phyloP scores from a whole-genome alignment of 2,113 vertebrate genomes.

The Heteronetta atricapilla region DNA sequence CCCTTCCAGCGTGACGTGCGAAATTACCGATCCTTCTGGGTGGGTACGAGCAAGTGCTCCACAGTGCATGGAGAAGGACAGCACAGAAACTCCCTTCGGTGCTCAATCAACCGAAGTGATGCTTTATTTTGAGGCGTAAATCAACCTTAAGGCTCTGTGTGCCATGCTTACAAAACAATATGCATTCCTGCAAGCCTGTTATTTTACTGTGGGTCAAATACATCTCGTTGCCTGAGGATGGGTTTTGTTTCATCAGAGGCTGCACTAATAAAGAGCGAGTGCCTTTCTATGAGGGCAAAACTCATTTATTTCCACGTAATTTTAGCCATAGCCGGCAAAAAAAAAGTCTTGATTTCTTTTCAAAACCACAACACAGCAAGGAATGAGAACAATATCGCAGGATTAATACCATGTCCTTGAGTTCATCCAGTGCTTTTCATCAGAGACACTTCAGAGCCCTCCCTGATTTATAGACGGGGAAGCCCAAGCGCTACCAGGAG shows the following conservation, averaged over 20 bases:
- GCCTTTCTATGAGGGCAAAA: neutral
- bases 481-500: neutral
- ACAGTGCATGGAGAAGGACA: neutral
- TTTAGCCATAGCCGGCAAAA: neutral
- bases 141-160: neutral
- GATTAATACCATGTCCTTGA: neutral
- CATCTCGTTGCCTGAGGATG: neutral
- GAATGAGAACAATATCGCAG: neutral
- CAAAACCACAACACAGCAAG: neutral
- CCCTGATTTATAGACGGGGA: neutral
- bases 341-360: neutral
- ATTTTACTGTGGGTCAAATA: neutral
- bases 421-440: neutral
- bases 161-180: neutral
- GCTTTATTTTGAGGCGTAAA: conserved; percentile 11
- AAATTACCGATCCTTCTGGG: neutral
- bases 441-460: neutral
- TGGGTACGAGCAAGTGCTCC: neutral
- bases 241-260: neutral
- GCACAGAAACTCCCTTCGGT: neutral
- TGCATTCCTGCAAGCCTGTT: neutral
- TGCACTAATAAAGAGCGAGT: neutral
- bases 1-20: neutral
- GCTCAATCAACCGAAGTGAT: neutral
- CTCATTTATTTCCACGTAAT: neutral